These are phyloP conservation scores for Eurosta solidaginis DNA, from an alignment of 1,140 invertebrate species.

Conservation along the genomic window DNA sequence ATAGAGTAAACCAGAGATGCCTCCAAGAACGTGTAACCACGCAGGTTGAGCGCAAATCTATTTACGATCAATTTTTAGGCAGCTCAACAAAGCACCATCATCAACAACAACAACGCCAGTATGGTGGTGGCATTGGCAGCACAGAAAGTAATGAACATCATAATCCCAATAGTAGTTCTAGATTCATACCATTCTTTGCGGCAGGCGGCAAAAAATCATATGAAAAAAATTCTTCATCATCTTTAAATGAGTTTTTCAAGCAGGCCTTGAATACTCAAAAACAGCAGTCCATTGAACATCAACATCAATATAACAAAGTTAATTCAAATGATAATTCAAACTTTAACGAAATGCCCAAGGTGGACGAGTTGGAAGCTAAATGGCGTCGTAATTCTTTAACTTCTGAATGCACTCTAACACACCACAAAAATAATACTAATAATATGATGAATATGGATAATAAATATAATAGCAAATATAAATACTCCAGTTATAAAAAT, in stretches of 20 bases:
- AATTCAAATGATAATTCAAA: background rate
- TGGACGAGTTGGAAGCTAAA: constrained; percentile 55
- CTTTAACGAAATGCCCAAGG: constrained; percentile 47
- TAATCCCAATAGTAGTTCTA: constrained; percentile 41
- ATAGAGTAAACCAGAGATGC: background rate
- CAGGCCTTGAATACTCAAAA: constrained; percentile 41
- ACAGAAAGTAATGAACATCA: constrained; percentile 11
- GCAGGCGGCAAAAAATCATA: background rate
- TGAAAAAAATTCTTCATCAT: constrained; percentile 47
- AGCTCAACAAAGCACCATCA: background rate
- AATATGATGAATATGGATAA: background rate
- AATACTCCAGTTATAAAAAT: background rate
- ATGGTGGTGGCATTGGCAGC: background rate
- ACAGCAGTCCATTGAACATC: constrained; percentile 27
- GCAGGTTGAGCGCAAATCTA: constrained; percentile 12
- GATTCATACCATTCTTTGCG: constrained; percentile 53
- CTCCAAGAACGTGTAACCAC: background rate
- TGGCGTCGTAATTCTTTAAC: constrained; percentile 52
- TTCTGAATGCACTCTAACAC: constrained; percentile 15
- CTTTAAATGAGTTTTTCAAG: constrained; percentile 55
- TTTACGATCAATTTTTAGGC: constrained; percentile 30
- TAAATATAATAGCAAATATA: background rate
- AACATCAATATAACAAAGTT: constrained; percentile 33
- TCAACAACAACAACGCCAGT: background rate
- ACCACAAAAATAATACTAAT: constrained; percentile 12